Base-by-base conservation (phyloP, 1,140 invertebrate genomes). In the Drosophila pectinifera region DNA sequence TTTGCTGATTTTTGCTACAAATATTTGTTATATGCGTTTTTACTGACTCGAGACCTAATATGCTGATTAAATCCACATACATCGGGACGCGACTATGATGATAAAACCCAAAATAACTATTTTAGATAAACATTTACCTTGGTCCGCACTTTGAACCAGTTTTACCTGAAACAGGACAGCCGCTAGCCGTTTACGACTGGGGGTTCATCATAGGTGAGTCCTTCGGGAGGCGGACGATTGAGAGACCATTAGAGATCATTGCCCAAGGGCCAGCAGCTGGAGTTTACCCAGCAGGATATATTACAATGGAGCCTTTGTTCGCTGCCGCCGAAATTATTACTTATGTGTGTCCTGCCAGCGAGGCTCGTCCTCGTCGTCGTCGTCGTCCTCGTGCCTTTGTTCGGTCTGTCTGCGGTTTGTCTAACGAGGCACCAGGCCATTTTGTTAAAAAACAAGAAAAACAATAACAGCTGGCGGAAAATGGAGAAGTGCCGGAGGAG, bases 401-500 rank as follows among this genome's bases (percentile, higher is more conserved):
- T 58, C 55, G 67, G 58, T 28, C 42, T 42, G 41, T 24, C 80
- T 79, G 80, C 64, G 64, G 80, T 84, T 80, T 68, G 76, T 80
- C 65, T 73, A 80, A 77, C 72, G 65, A 84, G 81, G 55, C 80
- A 58, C 69, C 36, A 61, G 74, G 38, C 69, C 80, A 80, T 79
- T 76, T 80, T 80, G 73, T 81, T 80, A 22, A 22, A 22, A 22
- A 22, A 65, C 57, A 38, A 39, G 68, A 73, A 49, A 69, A 56
- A 80, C 51, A 82, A 79, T 63, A 62, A 72, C 46, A 68, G 43
- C 62, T 68, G 63, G 34, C 34, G n/a, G 65, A 26, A 38, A 53
- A 54, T 31, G 28, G 55, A 61, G 43, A 41, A 67, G 22, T 34
- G 38, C 39, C 45, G 36, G 24, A 14, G n/a, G 20, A 49, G 48